These are phyloP conservation scores for Chionoecetes opilio DNA, from an alignment of 1,140 invertebrate genomes.

Conservation along the genomic window DNA sequence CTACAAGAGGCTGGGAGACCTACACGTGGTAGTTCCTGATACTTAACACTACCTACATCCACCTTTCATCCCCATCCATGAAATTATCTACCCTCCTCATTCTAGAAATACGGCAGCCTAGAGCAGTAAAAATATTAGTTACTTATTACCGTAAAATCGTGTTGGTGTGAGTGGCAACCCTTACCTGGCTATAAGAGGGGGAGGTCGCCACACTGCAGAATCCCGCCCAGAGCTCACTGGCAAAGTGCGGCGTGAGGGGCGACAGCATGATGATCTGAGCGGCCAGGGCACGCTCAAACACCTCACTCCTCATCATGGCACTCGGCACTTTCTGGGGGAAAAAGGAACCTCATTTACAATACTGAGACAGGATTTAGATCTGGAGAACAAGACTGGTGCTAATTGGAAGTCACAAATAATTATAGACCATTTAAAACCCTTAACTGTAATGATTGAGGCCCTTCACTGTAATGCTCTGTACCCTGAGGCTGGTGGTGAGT, in stretches of 20 bases:
- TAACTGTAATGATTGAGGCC: no score
- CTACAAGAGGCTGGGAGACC: no score
- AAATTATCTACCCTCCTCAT: no score
- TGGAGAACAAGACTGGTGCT: background rate
- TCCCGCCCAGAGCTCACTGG: constrained; percentile 94
- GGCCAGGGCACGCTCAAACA: constrained; percentile 92
- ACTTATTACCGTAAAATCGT: no score
- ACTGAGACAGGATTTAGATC: background rate
- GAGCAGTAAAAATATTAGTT: no score
- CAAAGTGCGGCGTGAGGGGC: constrained; percentile 94
- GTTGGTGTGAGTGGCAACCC: background rate
- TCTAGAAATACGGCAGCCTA: no score
- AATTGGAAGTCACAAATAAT: background rate
- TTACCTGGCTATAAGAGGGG: constrained; percentile 56
- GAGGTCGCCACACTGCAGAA: constrained; percentile 84
- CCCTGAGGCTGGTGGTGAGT: no score
- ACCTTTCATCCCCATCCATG: no score
- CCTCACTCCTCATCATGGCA: constrained; percentile 87
- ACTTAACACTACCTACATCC: no score
- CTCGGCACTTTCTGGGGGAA: constrained; percentile 86
- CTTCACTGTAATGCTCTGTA: no score
- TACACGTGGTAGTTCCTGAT: no score
- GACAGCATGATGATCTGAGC: constrained; percentile 92
- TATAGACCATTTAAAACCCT: no score
- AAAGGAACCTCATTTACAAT: background rate